phyloP scores from a whole-genome alignment of 2,113 vertebrate genomes.

The Cryptotis parvus region DNA sequence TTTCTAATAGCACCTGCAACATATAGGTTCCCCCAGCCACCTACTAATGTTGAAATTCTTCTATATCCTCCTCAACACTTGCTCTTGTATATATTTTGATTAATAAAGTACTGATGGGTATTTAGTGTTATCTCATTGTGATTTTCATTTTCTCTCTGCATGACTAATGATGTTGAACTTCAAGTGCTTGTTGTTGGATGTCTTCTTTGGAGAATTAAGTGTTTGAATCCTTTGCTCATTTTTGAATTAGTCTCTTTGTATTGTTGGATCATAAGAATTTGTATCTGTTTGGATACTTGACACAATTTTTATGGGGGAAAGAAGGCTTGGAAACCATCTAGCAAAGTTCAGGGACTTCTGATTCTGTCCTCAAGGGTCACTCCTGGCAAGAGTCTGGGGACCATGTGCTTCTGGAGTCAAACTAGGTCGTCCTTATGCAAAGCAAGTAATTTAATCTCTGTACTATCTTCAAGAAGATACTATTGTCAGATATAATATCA shows the following conservation, averaged over 20 bases:
- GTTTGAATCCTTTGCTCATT: not conserved
- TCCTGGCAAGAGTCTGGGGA: no score
- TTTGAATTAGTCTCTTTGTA: not conserved
- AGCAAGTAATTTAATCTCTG: no score
- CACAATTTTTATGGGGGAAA: no score
- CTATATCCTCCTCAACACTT: not conserved
- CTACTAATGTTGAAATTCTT: not conserved
- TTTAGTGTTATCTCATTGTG: not conserved
- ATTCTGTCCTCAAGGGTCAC: no score
- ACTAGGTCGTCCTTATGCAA: no score
- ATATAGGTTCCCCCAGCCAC: not conserved
- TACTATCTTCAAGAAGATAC: not conserved
- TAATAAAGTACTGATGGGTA: not conserved
- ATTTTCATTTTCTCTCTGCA: not conserved
- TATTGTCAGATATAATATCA: not conserved
- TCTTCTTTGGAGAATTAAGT: no score
- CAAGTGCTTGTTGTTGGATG: not conserved
- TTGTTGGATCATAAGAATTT: not conserved
- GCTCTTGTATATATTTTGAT: not conserved
- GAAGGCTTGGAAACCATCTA: no score
- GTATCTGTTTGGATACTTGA: slow-evolving; percentile 1
- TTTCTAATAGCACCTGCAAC: not conserved
- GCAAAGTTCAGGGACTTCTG: no score
- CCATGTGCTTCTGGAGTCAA: no score
- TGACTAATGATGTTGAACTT: not conserved